These are phyloP conservation scores for Agrenia bidenticulata DNA, from an alignment of 2,888 invertebrate genomes.

Conservation along the genomic window DNA sequence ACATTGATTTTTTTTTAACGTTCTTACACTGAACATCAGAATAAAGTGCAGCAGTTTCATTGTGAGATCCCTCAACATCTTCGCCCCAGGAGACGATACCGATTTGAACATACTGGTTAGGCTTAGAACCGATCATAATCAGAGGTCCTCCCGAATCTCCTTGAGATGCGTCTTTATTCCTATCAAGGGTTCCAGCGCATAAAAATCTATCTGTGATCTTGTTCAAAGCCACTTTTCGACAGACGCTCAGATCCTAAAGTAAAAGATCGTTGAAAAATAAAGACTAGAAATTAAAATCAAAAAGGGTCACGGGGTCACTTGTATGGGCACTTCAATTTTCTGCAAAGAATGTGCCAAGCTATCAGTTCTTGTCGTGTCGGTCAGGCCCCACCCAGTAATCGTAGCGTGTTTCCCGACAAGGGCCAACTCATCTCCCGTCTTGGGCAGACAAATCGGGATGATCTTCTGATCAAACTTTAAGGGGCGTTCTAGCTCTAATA, in stretches of 20 bases:
- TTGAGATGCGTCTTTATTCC: conserved; percentile 26
- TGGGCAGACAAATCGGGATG: conserved; percentile 4
- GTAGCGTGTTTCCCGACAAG: conserved; percentile 1
- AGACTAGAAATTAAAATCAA: too few species aligned
- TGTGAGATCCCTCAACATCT: neutral
- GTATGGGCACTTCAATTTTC: conserved; percentile 21
- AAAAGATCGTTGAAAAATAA: too few species aligned
- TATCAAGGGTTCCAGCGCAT: conserved; percentile 28
- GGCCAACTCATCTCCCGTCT: neutral
- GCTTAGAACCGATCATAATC: conserved; percentile 6
- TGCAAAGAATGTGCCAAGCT: conserved; percentile 13
- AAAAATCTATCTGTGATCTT: conserved; percentile 22
- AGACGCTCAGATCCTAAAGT: conserved; percentile 3
- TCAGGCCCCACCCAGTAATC: conserved; percentile 25
- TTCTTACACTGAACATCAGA: conserved; percentile 18
- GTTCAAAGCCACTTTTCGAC: neutral
- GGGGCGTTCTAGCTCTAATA: neutral
- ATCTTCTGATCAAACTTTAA: neutral
- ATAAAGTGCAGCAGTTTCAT: conserved; percentile 24
- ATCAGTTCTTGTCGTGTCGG: neutral
- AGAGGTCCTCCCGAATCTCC: conserved; percentile 29
- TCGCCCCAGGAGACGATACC: conserved; percentile 28
- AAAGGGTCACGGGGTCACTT: neutral
- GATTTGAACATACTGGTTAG: conserved; percentile 14
- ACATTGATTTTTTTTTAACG: neutral